Conservation (phyloP, 2,888 invertebrate species). For the Hylaea fasciaria region DNA sequence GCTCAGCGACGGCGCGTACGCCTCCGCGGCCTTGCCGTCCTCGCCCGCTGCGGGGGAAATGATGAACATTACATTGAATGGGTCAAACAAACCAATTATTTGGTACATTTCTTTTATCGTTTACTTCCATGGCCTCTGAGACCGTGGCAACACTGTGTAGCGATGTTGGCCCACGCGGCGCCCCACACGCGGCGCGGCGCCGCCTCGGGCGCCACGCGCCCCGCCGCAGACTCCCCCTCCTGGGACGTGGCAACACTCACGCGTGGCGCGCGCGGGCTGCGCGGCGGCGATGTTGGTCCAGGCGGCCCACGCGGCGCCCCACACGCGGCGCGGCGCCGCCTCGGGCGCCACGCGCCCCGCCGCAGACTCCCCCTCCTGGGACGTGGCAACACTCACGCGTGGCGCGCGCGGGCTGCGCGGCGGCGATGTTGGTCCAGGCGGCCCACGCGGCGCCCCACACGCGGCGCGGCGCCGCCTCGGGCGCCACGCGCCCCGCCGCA, state of each 20-base stretch:
- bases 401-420: slow-evolving; percentile 57
- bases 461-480: slow-evolving; percentile 74
- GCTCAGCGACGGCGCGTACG: slow-evolving; percentile 95
- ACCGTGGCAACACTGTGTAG: too few relatives aligned
- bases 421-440: slow-evolving; percentile 95
- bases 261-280: slow-evolving; percentile 41
- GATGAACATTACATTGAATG: too few relatives aligned
- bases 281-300: slow-evolving; percentile 94
- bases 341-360: slow-evolving; percentile 84
- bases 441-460: slow-evolving; percentile 94
- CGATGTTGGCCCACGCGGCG: slow-evolving; percentile 94
- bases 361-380: slow-evolving; percentile 95
- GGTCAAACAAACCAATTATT: too few relatives aligned
- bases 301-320: slow-evolving; percentile 93
- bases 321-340: slow-evolving; percentile 85
- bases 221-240: slow-evolving; percentile 89
- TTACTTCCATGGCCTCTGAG: too few relatives aligned
- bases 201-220: slow-evolving; percentile 80
- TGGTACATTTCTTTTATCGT: too few relatives aligned
- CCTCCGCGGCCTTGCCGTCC: slow-evolving; percentile 81
- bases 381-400: slow-evolving; percentile 78
- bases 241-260: too few relatives aligned
- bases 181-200: slow-evolving; percentile 88
- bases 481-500: slow-evolving; percentile 86
- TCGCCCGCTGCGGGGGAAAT: slow-evolving; percentile 53